phyloP scores from a whole-genome alignment of 2,113 vertebrate species.

The Antechinus flavipes region DNA sequence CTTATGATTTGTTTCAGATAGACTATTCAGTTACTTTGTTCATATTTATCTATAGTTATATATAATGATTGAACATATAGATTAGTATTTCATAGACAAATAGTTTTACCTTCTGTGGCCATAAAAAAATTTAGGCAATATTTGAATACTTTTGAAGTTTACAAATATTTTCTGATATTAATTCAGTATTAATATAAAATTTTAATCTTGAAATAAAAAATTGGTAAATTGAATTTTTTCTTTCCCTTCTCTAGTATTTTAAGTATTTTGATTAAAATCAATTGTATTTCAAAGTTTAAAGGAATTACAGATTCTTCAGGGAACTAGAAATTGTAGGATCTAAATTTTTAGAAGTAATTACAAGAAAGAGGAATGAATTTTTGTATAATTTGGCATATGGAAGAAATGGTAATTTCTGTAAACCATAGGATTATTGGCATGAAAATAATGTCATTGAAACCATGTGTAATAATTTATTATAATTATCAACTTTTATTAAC shows the following conservation, averaged over 20 bases:
- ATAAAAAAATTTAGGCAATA: background rate
- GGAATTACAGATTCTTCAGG: background rate
- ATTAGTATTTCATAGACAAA: background rate
- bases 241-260: constrained; percentile 23
- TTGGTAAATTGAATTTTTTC: background rate
- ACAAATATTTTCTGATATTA: background rate
- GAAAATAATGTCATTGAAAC: too few relatives aligned
- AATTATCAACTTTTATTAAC: too few relatives aligned
- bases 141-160: background rate
- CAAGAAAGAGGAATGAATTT: too few relatives aligned
- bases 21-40: background rate
- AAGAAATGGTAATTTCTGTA: too few relatives aligned
- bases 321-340: too few relatives aligned
- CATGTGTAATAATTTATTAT: too few relatives aligned
- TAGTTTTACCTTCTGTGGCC: background rate
- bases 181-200: background rate
- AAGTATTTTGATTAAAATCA: constrained; percentile 45
- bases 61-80: background rate
- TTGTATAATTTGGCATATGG: too few relatives aligned
- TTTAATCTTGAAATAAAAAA: background rate
- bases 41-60: background rate
- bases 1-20: background rate
- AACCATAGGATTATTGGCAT: too few relatives aligned
- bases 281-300: constrained; percentile 51
- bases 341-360: too few relatives aligned